Base-by-base conservation (phyloP, 2,888 invertebrate species). In the Ischnura elegans region DNA sequence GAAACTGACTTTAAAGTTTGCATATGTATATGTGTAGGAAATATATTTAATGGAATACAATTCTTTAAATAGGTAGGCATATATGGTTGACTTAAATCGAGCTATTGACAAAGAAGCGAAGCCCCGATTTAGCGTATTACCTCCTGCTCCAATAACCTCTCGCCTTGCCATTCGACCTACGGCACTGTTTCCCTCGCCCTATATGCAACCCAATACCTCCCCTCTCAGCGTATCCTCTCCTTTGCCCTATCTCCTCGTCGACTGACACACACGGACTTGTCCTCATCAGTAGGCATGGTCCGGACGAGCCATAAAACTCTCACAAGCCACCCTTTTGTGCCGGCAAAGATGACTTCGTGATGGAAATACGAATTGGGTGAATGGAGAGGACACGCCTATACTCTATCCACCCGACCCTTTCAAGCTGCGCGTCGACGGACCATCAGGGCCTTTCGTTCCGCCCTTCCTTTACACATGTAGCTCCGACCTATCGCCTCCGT, bases 241-340 rank as follows among this genome's bases (percentile, higher is more conserved):
- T n/a, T 16, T n/a, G 46, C 46, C 45, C 25, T 10, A 21, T 51
- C 45, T 36, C 43, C 43, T 61, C 42, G 25, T 61, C 45, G 61
- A 42, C 76, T n/a, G 19, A n/a, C 61, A n/a, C 61, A 16, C 43
- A 66, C 42, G 61, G 10, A 90, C 43, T 25, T 25, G 16, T 19
- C 21, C 90, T 87, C 87, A 87, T 87, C 87, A 42, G 87, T 90
- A 90, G 42, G 90, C 90, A 90, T 90, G 90, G 90, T 43, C n/a
- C 90, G 90, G 43, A 36, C 0, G n/a, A 43, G 55, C 42, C 87
- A 87, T 87, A 87, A 87, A 87, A 87, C 55, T 87, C 87, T 46
- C 43, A 36, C 86, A 25, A 45, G 45, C 86, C 45, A 29, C 76
- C 76, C 76, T 76, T 76, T 86, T 45, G 86, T 86, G 61, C 90